These are phyloP conservation scores for Cyrtorhinus lividipennis DNA, from an alignment of 1,140 invertebrate species.

Conservation along the genomic window DNA sequence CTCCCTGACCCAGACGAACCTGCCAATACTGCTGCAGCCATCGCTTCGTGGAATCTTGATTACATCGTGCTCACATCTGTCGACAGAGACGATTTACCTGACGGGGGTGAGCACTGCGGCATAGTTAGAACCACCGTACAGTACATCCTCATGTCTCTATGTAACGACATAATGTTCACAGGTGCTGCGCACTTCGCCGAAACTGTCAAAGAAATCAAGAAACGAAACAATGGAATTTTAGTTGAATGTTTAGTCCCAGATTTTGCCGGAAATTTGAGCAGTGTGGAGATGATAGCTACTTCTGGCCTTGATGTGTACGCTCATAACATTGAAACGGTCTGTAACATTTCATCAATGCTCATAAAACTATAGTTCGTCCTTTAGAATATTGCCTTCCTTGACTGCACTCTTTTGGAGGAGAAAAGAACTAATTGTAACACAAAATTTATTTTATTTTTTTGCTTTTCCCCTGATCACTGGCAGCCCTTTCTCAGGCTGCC, in stretches of 20 bases:
- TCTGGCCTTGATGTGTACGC: constrained; percentile 89
- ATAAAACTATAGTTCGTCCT: too few species aligned
- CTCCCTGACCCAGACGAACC: constrained; percentile 85
- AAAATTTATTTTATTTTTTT: too few species aligned
- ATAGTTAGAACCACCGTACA: too few species aligned
- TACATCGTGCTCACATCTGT: constrained; percentile 98
- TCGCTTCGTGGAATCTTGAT: constrained; percentile 87
- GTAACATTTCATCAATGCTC: too few species aligned
- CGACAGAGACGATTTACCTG: constrained; percentile 70
- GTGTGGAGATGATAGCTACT: constrained; percentile 59
- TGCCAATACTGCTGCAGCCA: constrained; percentile 79
- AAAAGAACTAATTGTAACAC: too few species aligned
- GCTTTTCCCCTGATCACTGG: too few species aligned
- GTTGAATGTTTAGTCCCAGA: constrained; percentile 97
- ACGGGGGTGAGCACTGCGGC: not conserved
- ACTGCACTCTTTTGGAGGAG: too few species aligned
- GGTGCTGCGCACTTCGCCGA: constrained; percentile 62
- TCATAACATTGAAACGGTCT: constrained; percentile 88
- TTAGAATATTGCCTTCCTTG: too few species aligned
- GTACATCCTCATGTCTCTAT: not conserved
- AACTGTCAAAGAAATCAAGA: constrained; percentile 70
- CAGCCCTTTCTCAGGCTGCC: too few species aligned
- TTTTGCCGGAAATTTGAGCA: constrained; percentile 69
- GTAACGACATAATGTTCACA: not conserved
- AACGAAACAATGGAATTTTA: constrained; percentile 66